Base-by-base conservation (phyloP, 23 tunicate species). In the Pegea sp. region DNA sequence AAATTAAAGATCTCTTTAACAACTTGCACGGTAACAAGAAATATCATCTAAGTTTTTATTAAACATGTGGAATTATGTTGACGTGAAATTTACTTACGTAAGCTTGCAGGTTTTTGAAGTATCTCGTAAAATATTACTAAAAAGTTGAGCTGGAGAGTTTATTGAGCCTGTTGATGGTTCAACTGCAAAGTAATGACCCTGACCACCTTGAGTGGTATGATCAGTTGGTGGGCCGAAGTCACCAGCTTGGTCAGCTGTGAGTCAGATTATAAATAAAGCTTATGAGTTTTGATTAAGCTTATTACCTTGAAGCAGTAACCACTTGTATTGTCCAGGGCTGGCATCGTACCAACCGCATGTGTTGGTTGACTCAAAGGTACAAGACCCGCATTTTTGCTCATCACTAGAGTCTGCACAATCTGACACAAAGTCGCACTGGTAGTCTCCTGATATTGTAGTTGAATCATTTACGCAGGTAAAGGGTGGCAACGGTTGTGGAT, bases 131-230 rank as follows among this genome's bases (percentile, higher is more conserved):
- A 68, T 30, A 7, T 76, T 52, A 30, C 73, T 84, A 26, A 42
- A 30, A 7, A 84, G 68, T 22, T 84, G 42, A 5, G 95, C 95
- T 5, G 95, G 76, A 3, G 76, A 49, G 70, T 84, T 84, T 16
- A 30, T 53, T 3, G 63, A 62, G 11, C 95, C 95, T 1, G 60
- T 62, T 76, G 52, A 49, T 23, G 76, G 66, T 29, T 84, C 95
- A 21, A 84, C 95, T 0, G 95, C 95, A 31, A 67, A 84, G 53
- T 67, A 84, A 31, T 74, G 84, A 3, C 95, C 95, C 22, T 55
- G 24, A n/a, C 70, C 71, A 22, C 78, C 57, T 53, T 74, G 84
- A n/a, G 75, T 63, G 59, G 59, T 66, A 54, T 66, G 73, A 44
- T 84, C 95, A 43, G 53, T 68, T 2, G 46, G 38, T 13, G 95